Conservation (phyloP, 2,888 invertebrate species). For the Morpho achilles region DNA sequence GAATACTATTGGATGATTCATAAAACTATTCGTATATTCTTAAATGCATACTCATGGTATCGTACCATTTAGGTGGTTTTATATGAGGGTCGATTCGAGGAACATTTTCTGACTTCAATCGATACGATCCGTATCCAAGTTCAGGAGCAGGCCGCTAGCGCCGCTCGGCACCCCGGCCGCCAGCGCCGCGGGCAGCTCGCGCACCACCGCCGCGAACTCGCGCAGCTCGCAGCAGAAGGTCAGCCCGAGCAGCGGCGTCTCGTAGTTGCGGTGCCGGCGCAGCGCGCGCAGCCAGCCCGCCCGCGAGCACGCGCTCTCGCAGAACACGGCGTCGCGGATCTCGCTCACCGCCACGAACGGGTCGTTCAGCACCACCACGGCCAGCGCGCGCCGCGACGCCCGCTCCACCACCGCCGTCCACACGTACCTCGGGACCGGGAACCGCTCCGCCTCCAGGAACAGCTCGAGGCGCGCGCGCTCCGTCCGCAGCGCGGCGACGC, state of each 20-base stretch:
- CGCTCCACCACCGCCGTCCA: slow-evolving; percentile 57
- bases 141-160: slow-evolving; percentile 44
- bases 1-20: too few relatives aligned
- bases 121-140: neutral
- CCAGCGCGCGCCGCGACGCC: slow-evolving; percentile 36
- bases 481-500: slow-evolving; percentile 35
- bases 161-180: slow-evolving; percentile 36
- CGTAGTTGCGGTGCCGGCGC: slow-evolving; percentile 49
- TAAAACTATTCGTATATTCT: too few relatives aligned
- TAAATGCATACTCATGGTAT: too few relatives aligned
- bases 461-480: slow-evolving; percentile 22
- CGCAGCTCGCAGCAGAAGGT: slow-evolving; percentile 60
- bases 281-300: slow-evolving; percentile 52
- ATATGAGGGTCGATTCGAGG: too few relatives aligned
- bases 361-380: slow-evolving; percentile 60
- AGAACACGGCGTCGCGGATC: slow-evolving; percentile 56
- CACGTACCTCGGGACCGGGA: slow-evolving; percentile 61
- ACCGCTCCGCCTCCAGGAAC: slow-evolving; percentile 41
- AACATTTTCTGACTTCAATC: too few relatives aligned
- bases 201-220: slow-evolving; percentile 41
- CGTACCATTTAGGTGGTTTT: too few relatives aligned
- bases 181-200: slow-evolving; percentile 43
- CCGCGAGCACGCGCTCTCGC: slow-evolving; percentile 57
- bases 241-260: slow-evolving; percentile 56
- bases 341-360: slow-evolving; percentile 69